Evolutionary conservation across 2,888 invertebrate species (phyloP).

Genomic region (Cosmia pyralina): DNA sequence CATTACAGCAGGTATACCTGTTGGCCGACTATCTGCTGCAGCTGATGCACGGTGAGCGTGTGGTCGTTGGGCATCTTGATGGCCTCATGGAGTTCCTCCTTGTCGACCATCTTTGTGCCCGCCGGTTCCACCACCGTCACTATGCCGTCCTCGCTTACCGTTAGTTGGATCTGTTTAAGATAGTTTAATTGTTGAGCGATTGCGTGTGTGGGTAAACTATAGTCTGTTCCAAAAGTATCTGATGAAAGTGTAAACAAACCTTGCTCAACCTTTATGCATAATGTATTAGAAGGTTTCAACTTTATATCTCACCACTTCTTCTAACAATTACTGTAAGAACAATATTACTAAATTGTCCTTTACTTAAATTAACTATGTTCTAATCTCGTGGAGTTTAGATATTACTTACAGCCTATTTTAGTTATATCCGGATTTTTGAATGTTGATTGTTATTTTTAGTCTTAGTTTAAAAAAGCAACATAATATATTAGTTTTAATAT

Average conservation of each 20-base stretch:
- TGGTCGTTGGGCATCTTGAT: constrained; percentile 87
- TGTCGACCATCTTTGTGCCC: constrained; percentile 85
- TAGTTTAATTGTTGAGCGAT: not conserved
- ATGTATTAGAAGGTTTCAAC: not conserved
- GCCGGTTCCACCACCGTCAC: constrained; percentile 89
- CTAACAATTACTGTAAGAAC: not conserved
- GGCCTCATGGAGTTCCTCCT: constrained; percentile 86
- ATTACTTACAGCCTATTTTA: too few species aligned
- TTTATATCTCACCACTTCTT: not conserved
- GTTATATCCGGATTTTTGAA: too few species aligned
- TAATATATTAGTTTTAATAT: too few species aligned
- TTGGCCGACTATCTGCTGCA: constrained; percentile 91
- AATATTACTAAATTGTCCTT: not conserved
- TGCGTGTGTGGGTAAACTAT: not conserved
- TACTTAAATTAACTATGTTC: too few species aligned
- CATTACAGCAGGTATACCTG: constrained; percentile 82
- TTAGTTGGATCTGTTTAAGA: constrained; percentile 83
- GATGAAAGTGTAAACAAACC: not conserved
- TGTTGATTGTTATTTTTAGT: too few species aligned
- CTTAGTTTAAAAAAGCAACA: too few species aligned
- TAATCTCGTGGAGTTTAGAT: too few species aligned
- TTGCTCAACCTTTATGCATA: not conserved
- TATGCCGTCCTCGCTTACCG: constrained; percentile 89
- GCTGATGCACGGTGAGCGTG: constrained; percentile 89
- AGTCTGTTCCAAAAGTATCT: not conserved